Evolutionary conservation across 2,888 invertebrate species (phyloP).

Genomic region (Sabellastarte sp.): DNA sequence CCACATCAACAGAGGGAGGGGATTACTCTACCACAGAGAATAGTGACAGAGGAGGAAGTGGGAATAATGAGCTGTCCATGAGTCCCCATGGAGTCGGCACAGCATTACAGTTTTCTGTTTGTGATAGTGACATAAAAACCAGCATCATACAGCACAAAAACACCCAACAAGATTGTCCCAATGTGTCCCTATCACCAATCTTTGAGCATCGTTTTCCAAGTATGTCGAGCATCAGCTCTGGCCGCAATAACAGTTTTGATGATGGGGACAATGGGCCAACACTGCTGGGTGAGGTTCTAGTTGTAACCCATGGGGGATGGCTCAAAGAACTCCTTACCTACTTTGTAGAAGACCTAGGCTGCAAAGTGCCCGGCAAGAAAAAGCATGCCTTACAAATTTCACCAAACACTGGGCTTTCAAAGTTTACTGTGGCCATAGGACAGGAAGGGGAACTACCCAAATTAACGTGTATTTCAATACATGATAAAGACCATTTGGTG

Average conservation of each 20-base stretch:
- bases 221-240: conserved; percentile 48
- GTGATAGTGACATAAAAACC: neutral
- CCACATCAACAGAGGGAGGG: too few species aligned
- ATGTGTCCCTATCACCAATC: conserved; percentile 52
- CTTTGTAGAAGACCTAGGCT: conserved; percentile 13
- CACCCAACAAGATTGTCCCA: conserved; percentile 40
- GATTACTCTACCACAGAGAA: too few species aligned
- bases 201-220: conserved; percentile 42
- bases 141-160: conserved; percentile 1
- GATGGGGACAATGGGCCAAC: conserved; percentile 43
- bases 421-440: conserved; percentile 47
- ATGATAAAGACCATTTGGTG: conserved; percentile 52
- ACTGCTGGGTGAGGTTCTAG: conserved; percentile 33
- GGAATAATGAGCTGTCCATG: too few species aligned
- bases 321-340: conserved; percentile 9
- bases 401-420: conserved; percentile 58
- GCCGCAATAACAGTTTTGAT: conserved; percentile 50
- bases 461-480: conserved; percentile 49
- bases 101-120: neutral
- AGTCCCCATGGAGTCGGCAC: neutral
- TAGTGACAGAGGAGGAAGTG: too few species aligned
- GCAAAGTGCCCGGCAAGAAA: conserved; percentile 35
- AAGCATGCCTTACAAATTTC: conserved; percentile 48
- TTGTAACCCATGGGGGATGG: conserved; percentile 19
- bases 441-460: conserved; percentile 30